Evolutionary conservation across 2,113 vertebrate species (phyloP).

Genomic region (Serilophus lunatus): DNA sequence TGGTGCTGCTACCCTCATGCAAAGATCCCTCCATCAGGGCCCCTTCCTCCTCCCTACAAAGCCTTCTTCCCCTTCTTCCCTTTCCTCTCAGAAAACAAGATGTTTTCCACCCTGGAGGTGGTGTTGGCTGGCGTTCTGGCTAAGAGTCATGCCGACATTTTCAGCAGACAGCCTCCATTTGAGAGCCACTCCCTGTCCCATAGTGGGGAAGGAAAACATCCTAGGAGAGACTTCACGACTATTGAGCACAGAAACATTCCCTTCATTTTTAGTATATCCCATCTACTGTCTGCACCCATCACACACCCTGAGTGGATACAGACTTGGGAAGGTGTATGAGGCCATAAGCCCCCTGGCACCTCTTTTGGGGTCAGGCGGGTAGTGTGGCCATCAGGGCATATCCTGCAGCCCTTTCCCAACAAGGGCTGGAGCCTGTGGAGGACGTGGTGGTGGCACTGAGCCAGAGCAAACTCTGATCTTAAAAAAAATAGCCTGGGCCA

Average conservation of each 20-base stretch:
- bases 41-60: neutral
- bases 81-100: accelerated
- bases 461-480: accelerated
- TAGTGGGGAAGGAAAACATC: neutral
- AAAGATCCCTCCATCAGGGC: neutral
- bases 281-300: neutral
- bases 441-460: accelerated
- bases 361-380: accelerated
- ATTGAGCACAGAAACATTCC: neutral
- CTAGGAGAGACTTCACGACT: accelerated
- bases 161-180: constrained; percentile 39
- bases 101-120: neutral
- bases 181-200: neutral
- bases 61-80: neutral
- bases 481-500: neutral
- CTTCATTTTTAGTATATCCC: neutral
- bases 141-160: constrained; percentile 36
- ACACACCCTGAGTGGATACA: neutral
- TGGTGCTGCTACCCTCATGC: neutral
- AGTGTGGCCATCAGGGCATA: accelerated
- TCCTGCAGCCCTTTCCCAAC: neutral
- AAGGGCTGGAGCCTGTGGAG: neutral
- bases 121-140: constrained; percentile 25
- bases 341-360: accelerated
- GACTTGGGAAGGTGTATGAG: neutral